A percentile compares a stretch with the other conserved stretches of the same genome.
These are phyloP conservation scores for Aegotheles bennettii DNA, from an alignment of 2,113 vertebrate species.

Conservation along the genomic window DNA sequence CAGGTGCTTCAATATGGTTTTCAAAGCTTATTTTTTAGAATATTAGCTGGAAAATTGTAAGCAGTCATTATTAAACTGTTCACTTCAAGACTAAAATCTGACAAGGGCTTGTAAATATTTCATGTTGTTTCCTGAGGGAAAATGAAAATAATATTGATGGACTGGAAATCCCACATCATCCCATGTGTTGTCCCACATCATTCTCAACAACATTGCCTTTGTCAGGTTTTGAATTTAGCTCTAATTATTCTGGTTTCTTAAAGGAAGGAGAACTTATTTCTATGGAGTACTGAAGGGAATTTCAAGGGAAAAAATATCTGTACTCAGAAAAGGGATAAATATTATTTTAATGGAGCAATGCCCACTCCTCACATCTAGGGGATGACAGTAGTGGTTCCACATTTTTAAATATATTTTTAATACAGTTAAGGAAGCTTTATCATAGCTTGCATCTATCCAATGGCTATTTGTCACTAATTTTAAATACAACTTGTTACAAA, in stretches of 20 bases:
- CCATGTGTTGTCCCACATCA: neutral
- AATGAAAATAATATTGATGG: neutral
- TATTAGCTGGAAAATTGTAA: neutral
- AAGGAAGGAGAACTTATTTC: neutral
- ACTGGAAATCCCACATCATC: neutral
- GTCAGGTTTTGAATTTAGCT: neutral
- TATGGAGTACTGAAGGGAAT: neutral
- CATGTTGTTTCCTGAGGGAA: neutral
- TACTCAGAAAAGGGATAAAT: neutral
- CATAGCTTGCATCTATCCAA: neutral
- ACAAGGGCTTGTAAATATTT: neutral
- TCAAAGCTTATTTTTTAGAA: neutral
- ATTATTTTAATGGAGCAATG: neutral
- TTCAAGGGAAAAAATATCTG: neutral
- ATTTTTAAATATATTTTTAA: neutral
- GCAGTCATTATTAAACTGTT: neutral
- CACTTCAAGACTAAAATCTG: neutral
- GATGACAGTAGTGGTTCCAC: neutral
- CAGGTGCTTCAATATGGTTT: neutral
- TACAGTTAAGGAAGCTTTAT: neutral
- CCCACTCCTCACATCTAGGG: neutral
- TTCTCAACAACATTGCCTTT: neutral
- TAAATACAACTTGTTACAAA: neutral
- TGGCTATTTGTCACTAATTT: neutral
- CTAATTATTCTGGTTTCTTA: neutral